A percentile compares a stretch with the other conserved stretches of the same genome.
These are phyloP conservation scores for Pseudeuparius sepicola DNA, from an alignment of 2,888 invertebrate species.

Conservation along the genomic window DNA sequence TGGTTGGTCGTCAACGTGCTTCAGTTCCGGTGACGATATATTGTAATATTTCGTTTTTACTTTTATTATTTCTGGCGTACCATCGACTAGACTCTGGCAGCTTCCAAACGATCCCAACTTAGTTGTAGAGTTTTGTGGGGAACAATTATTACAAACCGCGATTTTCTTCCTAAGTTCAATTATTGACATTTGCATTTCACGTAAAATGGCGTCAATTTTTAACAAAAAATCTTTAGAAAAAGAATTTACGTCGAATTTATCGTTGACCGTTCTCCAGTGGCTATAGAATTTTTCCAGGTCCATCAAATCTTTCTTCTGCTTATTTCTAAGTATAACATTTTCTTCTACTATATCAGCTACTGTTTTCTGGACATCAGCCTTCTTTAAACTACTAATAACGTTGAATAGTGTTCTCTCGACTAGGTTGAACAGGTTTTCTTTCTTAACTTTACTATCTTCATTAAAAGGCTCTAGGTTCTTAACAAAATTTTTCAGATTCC, in stretches of 20 bases:
- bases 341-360: constrained; percentile 19
- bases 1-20: constrained; percentile 12
- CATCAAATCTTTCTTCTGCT: constrained; percentile 18
- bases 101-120: constrained; percentile 13
- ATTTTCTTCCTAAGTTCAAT: no score
- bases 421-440: constrained; percentile 13
- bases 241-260: constrained; percentile 16
- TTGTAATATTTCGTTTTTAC: constrained; percentile 20
- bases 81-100: constrained; percentile 16
- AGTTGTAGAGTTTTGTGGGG: no score
- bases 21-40: constrained; percentile 18
- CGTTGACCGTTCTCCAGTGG: constrained; percentile 20
- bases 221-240: constrained; percentile 19
- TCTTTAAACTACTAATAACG: constrained; percentile 3
- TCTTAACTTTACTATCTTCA: constrained; percentile 14
- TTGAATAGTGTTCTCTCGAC: constrained; percentile 10
- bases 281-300: constrained; percentile 19
- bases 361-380: constrained; percentile 13
- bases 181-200: constrained; percentile 20
- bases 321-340: constrained; percentile 17
- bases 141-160: no score
- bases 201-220: constrained; percentile 19
- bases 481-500: constrained; percentile 19
- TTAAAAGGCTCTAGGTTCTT: constrained; percentile 18
- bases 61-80: constrained; percentile 16